Conservation (phyloP, 2,113 vertebrate genomes). For the Amphilophus citrinellus region DNA sequence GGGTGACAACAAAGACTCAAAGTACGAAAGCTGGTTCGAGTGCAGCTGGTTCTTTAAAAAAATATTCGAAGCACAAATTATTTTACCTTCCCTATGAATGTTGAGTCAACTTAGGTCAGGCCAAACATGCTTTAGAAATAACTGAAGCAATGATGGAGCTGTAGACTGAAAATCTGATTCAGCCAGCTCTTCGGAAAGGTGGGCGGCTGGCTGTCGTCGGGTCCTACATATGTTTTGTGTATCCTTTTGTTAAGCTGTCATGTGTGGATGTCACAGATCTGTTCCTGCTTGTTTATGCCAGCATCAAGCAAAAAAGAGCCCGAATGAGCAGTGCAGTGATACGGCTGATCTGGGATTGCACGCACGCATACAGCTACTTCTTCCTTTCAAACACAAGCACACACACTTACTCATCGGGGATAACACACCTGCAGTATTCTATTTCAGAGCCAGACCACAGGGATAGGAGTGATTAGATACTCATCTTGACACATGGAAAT, state of each 20-base stretch:
- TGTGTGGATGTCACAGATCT: constrained; percentile 63
- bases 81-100: constrained; percentile 19
- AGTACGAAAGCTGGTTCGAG: constrained; percentile 41
- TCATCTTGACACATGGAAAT: constrained; percentile 17
- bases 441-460: constrained; percentile 26
- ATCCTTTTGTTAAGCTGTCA: constrained; percentile 71
- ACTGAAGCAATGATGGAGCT: constrained; percentile 25
- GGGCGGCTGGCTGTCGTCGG: constrained; percentile 34
- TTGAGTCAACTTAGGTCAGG: not conserved
- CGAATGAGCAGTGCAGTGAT: constrained; percentile 23
- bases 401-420: not conserved
- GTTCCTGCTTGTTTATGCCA: constrained; percentile 64
- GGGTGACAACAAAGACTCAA: constrained; percentile 35
- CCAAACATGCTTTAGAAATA: constrained; percentile 29
- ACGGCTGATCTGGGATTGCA: constrained; percentile 54
- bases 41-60: constrained; percentile 50
- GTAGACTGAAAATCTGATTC: constrained; percentile 14
- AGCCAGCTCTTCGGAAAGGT: not conserved
- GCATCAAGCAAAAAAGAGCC: constrained; percentile 24
- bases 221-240: constrained; percentile 42
- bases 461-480: constrained; percentile 15
- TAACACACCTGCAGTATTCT: constrained; percentile 54
- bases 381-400: constrained; percentile 28
- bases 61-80: not conserved
- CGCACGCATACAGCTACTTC: constrained; percentile 46